phyloP scores from a whole-genome alignment of 1,140 invertebrate genomes.

The Drosophila auraria region DNA sequence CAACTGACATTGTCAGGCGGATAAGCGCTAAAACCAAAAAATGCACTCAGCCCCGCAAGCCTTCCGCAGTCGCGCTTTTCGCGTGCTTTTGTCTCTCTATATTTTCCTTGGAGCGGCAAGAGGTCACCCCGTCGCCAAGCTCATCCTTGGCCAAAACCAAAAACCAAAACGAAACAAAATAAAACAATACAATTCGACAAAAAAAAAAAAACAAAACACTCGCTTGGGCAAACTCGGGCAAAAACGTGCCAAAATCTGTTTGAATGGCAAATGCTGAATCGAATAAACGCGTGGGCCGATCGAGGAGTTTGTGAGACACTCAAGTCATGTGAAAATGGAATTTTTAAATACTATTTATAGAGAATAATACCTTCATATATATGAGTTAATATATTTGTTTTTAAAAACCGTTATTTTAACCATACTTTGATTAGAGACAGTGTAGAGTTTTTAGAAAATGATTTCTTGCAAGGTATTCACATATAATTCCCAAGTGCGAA shows the following conservation, averaged over 20 bases:
- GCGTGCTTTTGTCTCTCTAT: slow-evolving; percentile 19
- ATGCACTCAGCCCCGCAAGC: slow-evolving; percentile 42
- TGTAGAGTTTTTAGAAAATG: no score
- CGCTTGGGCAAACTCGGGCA: slow-evolving; percentile 40
- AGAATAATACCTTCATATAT: no score
- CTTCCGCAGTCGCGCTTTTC: slow-evolving; percentile 26
- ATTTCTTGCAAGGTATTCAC: no score
- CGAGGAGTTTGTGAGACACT: background rate
- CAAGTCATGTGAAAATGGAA: background rate
- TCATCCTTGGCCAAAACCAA: slow-evolving; percentile 64
- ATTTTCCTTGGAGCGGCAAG: slow-evolving; percentile 32
- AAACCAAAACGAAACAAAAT: slow-evolving; percentile 18
- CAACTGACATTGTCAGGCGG: slow-evolving; percentile 69
- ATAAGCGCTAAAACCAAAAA: slow-evolving; percentile 54
- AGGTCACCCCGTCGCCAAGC: slow-evolving; percentile 34
- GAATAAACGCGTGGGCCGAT: slow-evolving; percentile 9
- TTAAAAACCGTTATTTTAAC: no score
- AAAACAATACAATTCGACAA: slow-evolving; percentile 19
- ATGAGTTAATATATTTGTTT: no score
- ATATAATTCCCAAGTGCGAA: background rate
- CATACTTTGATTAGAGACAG: no score
- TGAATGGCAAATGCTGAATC: slow-evolving; percentile 37
- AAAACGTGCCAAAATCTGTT: slow-evolving; percentile 65
- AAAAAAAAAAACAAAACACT: slow-evolving; percentile 14
- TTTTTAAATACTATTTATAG: no score